A percentile compares a stretch with the other conserved stretches of the same genome.
Evolutionary conservation across 2,888 invertebrate genomes (phyloP).

Genomic region (Phlogophora meticulosa): DNA sequence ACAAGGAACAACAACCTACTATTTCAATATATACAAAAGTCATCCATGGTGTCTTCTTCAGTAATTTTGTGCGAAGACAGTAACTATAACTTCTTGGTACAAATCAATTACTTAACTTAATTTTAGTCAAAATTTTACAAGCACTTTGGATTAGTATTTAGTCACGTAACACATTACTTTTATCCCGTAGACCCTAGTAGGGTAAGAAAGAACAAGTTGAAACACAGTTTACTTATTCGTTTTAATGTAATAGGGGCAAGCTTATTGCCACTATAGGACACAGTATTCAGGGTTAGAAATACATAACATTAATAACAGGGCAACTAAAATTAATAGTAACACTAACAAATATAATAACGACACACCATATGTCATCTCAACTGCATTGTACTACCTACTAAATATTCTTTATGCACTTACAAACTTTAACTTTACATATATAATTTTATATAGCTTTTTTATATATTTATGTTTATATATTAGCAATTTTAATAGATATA

Average conservation of each 20-base stretch:
- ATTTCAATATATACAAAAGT: conserved; percentile 25
- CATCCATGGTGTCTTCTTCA: conserved; percentile 26
- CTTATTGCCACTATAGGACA: neutral
- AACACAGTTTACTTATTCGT: neutral
- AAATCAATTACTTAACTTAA: conserved; percentile 29
- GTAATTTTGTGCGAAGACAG: conserved; percentile 52
- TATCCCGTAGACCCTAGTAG: neutral
- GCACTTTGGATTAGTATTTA: conserved; percentile 68
- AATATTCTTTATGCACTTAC: conserved; percentile 71
- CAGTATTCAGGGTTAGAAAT: neutral
- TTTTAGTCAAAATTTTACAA: conserved; percentile 60
- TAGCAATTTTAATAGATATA: conserved; percentile 28
- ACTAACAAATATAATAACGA: conserved; percentile 54
- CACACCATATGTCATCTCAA: conserved; percentile 57
- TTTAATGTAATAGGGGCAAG: conserved; percentile 16
- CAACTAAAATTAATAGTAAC: conserved; percentile 42
- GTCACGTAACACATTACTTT: conserved; percentile 32
- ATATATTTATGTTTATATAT: conserved; percentile 30
- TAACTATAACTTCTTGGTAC: conserved; percentile 12
- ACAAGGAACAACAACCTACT: conserved; percentile 29
- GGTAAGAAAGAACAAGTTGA: neutral
- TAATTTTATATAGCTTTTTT: conserved; percentile 43
- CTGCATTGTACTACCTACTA: conserved; percentile 77
- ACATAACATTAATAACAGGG: conserved; percentile 22
- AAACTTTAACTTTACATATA: conserved; percentile 80